These are phyloP conservation scores for Athene noctua DNA, from an alignment of 2,113 vertebrate genomes.

Conservation along the genomic window DNA sequence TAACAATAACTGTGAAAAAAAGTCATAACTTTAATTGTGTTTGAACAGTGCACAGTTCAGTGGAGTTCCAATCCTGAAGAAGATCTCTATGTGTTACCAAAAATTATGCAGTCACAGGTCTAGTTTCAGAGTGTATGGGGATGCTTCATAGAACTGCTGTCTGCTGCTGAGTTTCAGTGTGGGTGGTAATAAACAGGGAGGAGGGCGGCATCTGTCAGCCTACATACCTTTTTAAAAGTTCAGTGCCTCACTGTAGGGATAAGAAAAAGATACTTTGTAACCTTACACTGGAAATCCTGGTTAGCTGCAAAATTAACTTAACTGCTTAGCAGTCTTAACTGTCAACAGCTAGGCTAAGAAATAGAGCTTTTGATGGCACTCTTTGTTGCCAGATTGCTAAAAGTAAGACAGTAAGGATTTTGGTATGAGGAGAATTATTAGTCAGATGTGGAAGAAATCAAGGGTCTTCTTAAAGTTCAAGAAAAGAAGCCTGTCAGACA, in stretches of 20 bases:
- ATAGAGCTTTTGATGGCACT: background rate
- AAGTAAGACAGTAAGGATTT: background rate
- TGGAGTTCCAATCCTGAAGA: background rate
- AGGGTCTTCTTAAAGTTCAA: background rate
- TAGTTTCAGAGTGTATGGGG: background rate
- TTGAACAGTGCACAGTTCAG: background rate
- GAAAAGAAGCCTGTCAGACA: background rate
- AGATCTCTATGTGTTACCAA: background rate
- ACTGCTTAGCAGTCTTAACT: background rate
- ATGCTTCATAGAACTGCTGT: background rate
- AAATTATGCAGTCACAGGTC: background rate
- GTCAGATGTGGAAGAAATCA: background rate
- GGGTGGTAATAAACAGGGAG: background rate
- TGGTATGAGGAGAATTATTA: background rate
- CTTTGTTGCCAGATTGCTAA: background rate
- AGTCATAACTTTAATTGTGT: background rate
- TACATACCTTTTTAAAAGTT: background rate
- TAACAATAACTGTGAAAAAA: background rate
- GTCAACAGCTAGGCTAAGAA: background rate
- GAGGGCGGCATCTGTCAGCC: background rate
- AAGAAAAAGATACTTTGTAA: background rate
- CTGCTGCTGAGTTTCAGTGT: background rate
- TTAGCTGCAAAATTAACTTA: background rate
- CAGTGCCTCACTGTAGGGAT: background rate
- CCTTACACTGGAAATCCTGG: background rate